phyloP scores from a whole-genome alignment of 2,888 invertebrate species.

The Timema cristinae region DNA sequence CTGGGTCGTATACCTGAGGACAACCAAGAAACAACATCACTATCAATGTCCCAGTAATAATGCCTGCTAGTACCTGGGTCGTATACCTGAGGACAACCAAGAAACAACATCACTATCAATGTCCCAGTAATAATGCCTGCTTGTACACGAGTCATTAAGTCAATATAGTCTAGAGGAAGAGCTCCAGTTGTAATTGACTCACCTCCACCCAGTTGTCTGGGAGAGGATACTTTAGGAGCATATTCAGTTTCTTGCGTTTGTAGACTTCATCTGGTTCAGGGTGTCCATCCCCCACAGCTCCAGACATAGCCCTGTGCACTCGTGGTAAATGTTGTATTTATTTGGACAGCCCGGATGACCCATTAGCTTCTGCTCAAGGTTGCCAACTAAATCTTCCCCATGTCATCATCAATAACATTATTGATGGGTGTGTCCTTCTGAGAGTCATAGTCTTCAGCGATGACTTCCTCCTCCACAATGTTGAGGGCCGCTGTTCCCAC shows the following conservation, averaged over 20 bases:
- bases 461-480: conserved; percentile 76
- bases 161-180: too few relatives aligned
- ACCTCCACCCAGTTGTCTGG: conserved; percentile 92
- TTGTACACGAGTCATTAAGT: too few relatives aligned
- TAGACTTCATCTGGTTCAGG: conserved; percentile 69
- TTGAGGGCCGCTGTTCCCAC: conserved; percentile 18
- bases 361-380: conserved; percentile 31
- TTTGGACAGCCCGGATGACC: conserved; percentile 80
- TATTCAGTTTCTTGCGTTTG: conserved; percentile 66
- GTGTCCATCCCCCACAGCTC: conserved; percentile 77
- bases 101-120: too few relatives aligned
- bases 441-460: conserved; percentile 89
- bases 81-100: too few relatives aligned
- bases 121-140: too few relatives aligned
- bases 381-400: conserved; percentile 29
- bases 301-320: conserved; percentile 85
- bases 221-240: conserved; percentile 82
- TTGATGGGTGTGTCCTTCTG: conserved; percentile 37
- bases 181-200: conserved; percentile 45
- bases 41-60: too few relatives aligned
- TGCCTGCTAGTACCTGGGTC: too few relatives aligned
- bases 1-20: too few relatives aligned
- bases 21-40: too few relatives aligned
- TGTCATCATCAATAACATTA: conserved; percentile 29
- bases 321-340: conserved; percentile 90